Base-by-base conservation (phyloP, 2,797 vertebrate species). In the Enteromius anoplus region DNA sequence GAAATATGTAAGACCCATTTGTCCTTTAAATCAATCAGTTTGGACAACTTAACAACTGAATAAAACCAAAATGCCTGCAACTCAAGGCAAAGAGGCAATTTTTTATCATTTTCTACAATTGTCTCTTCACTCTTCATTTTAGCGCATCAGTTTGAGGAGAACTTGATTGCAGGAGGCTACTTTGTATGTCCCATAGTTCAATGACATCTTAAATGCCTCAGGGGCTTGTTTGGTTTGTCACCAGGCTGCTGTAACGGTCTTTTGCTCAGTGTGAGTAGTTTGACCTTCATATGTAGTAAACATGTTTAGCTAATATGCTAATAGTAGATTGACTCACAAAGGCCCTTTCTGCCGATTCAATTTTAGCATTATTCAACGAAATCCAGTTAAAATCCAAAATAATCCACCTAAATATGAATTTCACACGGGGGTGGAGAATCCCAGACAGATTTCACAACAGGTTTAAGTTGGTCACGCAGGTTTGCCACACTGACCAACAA, bases 41-140 rank as follows among this genome's bases (percentile, higher is more conserved):
- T 65, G 64, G 66, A 40, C 60, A 78, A 75, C 23, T 47, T 60
- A 17, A 23, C 34, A 17, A 42, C 26, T 32, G 37, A 53, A 78
- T 81, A 26, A 64, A 60, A 78, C 72, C 17, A 3, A 23, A 81
- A 45, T 68, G 29, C 14, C 42, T 8, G 15, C 6, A 29, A 51
- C 49, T 5, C 58, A 5, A 12, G 45, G 70, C 10, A 32, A 75
- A 58, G 26, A 72, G 62, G 64, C 21, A 34, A 78, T 21, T 49
- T 26, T 58, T 58, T 9, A 49, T 81, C 15, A 55, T 79, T 82
- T 84, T 65, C 42, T 34, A 17, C 64, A 76, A 82, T 65, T 49
- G 55, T 84, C 23, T 29, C 76, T 23, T 40, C 53, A 69, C 64
- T 75, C 26, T 26, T 26, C 3, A 66, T 79, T 65, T 72, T 64